These are phyloP conservation scores for Drosophila sulfurigaster DNA, from an alignment of 1,140 invertebrate species.

Conservation along the genomic window DNA sequence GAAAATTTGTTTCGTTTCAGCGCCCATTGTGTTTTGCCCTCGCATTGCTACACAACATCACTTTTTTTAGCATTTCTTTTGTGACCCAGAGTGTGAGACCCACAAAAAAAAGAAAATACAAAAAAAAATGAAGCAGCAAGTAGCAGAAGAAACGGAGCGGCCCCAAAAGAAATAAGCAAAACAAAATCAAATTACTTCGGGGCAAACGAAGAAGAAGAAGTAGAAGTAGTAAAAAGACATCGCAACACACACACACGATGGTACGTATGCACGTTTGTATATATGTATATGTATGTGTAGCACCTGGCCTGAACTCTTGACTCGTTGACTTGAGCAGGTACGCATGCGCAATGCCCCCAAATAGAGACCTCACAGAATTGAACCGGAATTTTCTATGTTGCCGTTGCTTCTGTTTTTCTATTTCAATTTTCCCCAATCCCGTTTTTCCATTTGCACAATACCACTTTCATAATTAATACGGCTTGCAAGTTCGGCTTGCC, in stretches of 20 bases:
- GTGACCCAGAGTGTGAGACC: conserved; percentile 54
- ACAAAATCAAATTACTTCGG: conserved; percentile 46
- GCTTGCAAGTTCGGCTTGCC: neutral
- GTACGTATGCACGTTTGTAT: neutral
- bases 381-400: conserved; percentile 55
- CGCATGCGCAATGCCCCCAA: conserved; percentile 57
- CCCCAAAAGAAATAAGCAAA: conserved; percentile 46
- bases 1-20: conserved; percentile 59
- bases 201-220: conserved; percentile 27
- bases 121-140: conserved; percentile 24
- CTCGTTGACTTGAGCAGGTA: conserved; percentile 32
- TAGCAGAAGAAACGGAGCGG: conserved; percentile 21
- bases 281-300: neutral
- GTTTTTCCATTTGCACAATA: neutral
- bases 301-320: conserved; percentile 59
- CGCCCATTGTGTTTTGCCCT: conserved; percentile 48
- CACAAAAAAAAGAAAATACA: conserved; percentile 14
- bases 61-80: conserved; percentile 68
- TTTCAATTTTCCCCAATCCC: neutral
- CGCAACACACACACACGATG: conserved; percentile 10
- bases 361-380: conserved; percentile 28
- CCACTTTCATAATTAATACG: neutral
- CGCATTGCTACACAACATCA: conserved; percentile 54
- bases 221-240: conserved; percentile 14
- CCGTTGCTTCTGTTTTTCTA: conserved; percentile 22